phyloP scores from a whole-genome alignment of 30 jellyfish, hydroid and myxozoan species.

The Hydractinia echinata region DNA sequence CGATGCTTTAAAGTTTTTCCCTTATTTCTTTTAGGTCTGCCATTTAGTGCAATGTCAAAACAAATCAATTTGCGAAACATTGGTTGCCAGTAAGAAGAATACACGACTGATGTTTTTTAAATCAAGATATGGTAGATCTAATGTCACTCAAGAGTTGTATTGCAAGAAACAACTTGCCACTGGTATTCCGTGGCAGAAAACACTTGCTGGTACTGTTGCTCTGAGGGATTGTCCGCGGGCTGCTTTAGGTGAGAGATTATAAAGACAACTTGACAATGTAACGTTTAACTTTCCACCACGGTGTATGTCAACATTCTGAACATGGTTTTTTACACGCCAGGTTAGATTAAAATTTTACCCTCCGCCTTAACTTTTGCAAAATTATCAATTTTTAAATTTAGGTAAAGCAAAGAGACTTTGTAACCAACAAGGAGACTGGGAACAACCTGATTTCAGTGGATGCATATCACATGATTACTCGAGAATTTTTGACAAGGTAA shows the following conservation, averaged over 20 bases:
- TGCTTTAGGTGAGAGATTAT: slow-evolving; percentile 58
- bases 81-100: slow-evolving; percentile 47
- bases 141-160: slow-evolving; percentile 32
- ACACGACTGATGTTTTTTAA: slow-evolving; percentile 52
- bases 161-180: slow-evolving; percentile 65
- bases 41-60: slow-evolving; percentile 66
- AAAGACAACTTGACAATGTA: not conserved
- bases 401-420: slow-evolving; percentile 85
- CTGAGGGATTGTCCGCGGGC: slow-evolving; percentile 86
- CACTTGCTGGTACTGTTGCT: slow-evolving; percentile 67
- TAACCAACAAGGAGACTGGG: slow-evolving; percentile 67
- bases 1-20: not conserved
- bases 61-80: slow-evolving; percentile 63
- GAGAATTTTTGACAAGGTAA: slow-evolving; percentile 58
- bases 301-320: no score
- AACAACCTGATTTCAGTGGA: slow-evolving; percentile 91
- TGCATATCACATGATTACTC: slow-evolving; percentile 72
- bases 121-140: slow-evolving; percentile 27
- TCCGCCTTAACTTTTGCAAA: not conserved
- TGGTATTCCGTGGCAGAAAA: slow-evolving; percentile 78
- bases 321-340: no score
- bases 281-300: not conserved
- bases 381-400: not conserved
- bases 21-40: slow-evolving; percentile 54
- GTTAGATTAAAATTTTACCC: not conserved